Conservation (phyloP, 1,140 invertebrate species). For the Nilaparvata lugens region DNA sequence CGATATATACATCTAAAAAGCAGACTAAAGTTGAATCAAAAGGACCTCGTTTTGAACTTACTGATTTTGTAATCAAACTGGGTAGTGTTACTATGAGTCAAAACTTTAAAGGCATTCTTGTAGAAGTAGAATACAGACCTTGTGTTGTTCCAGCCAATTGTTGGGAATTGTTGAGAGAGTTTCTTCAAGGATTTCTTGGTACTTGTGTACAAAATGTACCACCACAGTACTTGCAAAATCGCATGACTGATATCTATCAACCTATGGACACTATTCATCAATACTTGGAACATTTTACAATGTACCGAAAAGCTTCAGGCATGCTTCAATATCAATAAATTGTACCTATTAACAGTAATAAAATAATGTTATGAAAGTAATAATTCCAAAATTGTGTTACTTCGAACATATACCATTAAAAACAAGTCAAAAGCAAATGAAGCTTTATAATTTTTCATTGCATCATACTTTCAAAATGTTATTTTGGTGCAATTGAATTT, state of each 20-base stretch:
- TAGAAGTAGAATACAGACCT: slow-evolving; percentile 91
- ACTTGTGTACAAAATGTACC: slow-evolving; percentile 53
- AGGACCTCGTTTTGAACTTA: slow-evolving; percentile 83
- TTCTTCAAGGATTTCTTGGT: slow-evolving; percentile 85
- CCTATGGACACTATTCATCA: slow-evolving; percentile 89
- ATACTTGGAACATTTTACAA: slow-evolving; percentile 90
- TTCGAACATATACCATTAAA: too few species aligned
- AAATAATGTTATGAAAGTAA: too few species aligned
- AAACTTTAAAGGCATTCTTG: slow-evolving; percentile 87
- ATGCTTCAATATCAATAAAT: not conserved
- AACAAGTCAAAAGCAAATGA: too few species aligned
- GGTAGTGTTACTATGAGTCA: slow-evolving; percentile 87
- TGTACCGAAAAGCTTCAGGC: slow-evolving; percentile 60
- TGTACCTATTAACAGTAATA: too few species aligned
- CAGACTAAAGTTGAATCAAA: slow-evolving; percentile 73
- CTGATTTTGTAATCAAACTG: slow-evolving; percentile 90
- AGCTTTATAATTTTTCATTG: too few species aligned
- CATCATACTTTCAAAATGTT: too few species aligned
- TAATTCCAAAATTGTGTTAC: too few species aligned
- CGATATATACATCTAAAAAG: slow-evolving; percentile 82
- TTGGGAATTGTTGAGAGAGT: slow-evolving; percentile 87
- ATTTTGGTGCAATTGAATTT: too few species aligned
- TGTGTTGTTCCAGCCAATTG: slow-evolving; percentile 78
- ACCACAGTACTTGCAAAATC: slow-evolving; percentile 42
- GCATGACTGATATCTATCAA: slow-evolving; percentile 79